phyloP scores from a whole-genome alignment of 2,113 vertebrate species.

The Nestor notabilis region DNA sequence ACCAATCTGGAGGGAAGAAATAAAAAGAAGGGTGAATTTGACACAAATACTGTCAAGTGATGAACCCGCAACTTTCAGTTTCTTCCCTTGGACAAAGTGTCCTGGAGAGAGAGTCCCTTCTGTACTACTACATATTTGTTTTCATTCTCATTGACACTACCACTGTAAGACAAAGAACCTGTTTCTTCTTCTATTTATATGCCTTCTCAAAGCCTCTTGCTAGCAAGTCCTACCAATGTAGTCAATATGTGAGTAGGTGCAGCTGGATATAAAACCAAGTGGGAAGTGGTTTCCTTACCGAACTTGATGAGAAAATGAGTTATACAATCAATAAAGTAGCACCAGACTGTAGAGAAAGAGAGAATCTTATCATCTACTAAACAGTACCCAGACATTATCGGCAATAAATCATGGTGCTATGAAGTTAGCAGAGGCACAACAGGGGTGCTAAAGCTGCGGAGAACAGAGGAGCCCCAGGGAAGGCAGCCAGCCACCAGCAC shows the following conservation, averaged over 20 bases:
- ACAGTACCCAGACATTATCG: neutral
- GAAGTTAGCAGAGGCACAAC: neutral
- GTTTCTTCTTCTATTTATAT: neutral
- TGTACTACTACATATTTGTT: neutral
- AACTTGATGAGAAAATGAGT: constrained; percentile 41
- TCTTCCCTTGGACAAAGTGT: neutral
- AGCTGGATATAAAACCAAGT: neutral
- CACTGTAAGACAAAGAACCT: neutral
- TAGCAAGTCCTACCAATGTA: neutral
- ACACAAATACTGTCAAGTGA: neutral
- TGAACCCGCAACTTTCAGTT: neutral
- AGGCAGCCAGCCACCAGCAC: neutral
- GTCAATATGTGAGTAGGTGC: neutral
- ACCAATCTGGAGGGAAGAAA: constrained; percentile 45
- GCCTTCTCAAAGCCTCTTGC: neutral
- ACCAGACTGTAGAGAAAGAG: neutral
- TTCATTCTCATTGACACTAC: neutral
- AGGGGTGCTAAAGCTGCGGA: neutral
- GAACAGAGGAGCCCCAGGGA: neutral
- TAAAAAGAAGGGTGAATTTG: constrained; percentile 14
- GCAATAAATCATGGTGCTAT: neutral
- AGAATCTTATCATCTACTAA: neutral
- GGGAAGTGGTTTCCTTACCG: neutral
- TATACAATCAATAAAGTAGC: constrained; percentile 17
- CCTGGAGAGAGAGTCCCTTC: neutral